These are phyloP conservation scores for Cephus cinctus DNA, from an alignment of 1,140 invertebrate species.

Conservation along the genomic window DNA sequence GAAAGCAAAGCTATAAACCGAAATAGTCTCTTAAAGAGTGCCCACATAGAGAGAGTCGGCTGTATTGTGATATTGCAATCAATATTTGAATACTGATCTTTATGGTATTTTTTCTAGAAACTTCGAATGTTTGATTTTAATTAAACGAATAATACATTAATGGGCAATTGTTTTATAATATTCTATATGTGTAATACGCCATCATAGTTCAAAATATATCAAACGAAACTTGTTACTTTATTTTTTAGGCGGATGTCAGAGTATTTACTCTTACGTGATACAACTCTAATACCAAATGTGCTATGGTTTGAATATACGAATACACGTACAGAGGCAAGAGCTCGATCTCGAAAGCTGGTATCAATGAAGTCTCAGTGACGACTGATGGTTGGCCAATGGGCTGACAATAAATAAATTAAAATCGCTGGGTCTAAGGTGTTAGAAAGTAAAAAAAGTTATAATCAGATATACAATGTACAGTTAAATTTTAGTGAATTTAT, in stretches of 20 bases:
- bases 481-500: no score
- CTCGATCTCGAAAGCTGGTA: slow-evolving; percentile 78
- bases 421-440: no score
- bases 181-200: not conserved
- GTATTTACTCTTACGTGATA: slow-evolving; percentile 83
- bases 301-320: slow-evolving; percentile 95
- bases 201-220: not conserved
- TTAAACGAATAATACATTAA: slow-evolving; percentile 1
- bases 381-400: slow-evolving; percentile 47
- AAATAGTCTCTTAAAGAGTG: no score
- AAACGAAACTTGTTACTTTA: slow-evolving; percentile 16
- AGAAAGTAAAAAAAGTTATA: no score
- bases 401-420: slow-evolving; percentile 37
- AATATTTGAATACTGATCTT: no score
- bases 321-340: slow-evolving; percentile 76
- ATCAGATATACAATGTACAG: no score
- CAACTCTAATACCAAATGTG: slow-evolving; percentile 89
- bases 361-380: slow-evolving; percentile 87
- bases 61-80: no score
- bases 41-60: no score
- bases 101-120: no score
- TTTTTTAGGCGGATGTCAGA: slow-evolving; percentile 80
- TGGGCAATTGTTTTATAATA: slow-evolving; percentile 6
- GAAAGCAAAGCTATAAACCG: no score
- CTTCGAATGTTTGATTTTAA: no score